Conservation (phyloP, 2,888 invertebrate species). For the Tortrix viridana region DNA sequence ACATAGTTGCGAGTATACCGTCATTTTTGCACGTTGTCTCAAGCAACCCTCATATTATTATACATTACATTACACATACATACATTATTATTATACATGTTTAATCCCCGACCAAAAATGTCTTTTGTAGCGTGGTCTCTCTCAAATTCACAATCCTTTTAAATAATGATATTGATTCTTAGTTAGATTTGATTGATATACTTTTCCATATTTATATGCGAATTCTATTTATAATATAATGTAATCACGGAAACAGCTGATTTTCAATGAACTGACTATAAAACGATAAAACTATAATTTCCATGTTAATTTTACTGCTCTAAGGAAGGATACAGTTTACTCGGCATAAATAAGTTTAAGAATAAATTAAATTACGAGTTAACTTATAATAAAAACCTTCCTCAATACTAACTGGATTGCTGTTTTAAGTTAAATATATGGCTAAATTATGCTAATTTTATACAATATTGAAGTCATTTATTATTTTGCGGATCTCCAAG, state of each 20-base stretch:
- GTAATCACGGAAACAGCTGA: not conserved
- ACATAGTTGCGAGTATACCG: constrained; percentile 10
- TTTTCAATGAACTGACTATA: not conserved
- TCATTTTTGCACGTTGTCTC: constrained; percentile 12
- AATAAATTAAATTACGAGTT: not conserved
- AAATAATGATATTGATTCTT: too few species aligned
- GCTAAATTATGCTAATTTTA: constrained; percentile 19
- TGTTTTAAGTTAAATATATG: constrained; percentile 10
- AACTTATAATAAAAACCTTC: constrained; percentile 9
- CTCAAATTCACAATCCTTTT: too few species aligned
- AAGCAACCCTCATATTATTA: not conserved
- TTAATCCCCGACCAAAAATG: not conserved
- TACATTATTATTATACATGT: not conserved
- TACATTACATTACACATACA: too few species aligned
- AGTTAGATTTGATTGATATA: too few species aligned
- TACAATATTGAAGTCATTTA: constrained; percentile 3
- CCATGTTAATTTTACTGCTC: not conserved
- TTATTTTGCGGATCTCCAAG: constrained; percentile 4
- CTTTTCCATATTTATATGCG: too few species aligned
- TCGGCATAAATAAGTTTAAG: not conserved
- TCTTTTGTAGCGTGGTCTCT: too few species aligned
- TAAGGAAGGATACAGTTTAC: not conserved
- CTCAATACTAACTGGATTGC: constrained; percentile 11
- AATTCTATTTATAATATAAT: too few species aligned
- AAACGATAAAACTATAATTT: not conserved